phyloP scores from a whole-genome alignment of 2,797 vertebrate species.

The Gymnocypris eckloni region DNA sequence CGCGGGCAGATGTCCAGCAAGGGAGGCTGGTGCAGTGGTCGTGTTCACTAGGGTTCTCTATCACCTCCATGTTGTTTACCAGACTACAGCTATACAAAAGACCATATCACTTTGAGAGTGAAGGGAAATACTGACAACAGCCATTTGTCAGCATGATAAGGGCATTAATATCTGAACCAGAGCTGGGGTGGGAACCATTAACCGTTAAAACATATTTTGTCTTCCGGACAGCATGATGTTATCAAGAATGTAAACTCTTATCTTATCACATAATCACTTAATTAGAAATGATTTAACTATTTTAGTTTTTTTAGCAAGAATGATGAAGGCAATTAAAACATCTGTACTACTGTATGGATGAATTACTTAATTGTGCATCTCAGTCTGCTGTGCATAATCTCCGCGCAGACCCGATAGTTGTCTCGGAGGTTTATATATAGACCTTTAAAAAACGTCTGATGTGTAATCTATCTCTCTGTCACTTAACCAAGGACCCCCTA shows the following conservation, averaged over 20 bases:
- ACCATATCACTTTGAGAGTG: no score
- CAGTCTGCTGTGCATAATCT: slow-evolving; percentile 13
- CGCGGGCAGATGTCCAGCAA: no score
- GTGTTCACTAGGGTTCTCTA: no score
- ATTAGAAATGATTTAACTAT: neutral
- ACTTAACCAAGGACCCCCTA: slow-evolving; percentile 41
- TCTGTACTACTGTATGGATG: slow-evolving; percentile 11
- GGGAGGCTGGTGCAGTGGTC: no score
- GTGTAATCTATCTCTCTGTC: slow-evolving; percentile 21
- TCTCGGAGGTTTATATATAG: slow-evolving; percentile 37
- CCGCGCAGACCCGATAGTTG: neutral
- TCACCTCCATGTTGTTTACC: no score
- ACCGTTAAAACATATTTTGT: no score
- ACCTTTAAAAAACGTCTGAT: neutral
- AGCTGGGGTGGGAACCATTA: no score
- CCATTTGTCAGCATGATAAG: no score
- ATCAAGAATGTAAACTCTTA: no score
- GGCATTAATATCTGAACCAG: neutral
- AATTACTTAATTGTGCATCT: neutral
- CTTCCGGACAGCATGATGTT: neutral
- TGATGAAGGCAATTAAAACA: neutral
- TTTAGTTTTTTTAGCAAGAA: neutral
- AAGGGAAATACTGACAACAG: no score
- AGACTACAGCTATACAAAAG: no score
- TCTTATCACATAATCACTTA: no score